Base-by-base conservation (phyloP, 2,888 invertebrate species). In the Prosapia bicincta region DNA sequence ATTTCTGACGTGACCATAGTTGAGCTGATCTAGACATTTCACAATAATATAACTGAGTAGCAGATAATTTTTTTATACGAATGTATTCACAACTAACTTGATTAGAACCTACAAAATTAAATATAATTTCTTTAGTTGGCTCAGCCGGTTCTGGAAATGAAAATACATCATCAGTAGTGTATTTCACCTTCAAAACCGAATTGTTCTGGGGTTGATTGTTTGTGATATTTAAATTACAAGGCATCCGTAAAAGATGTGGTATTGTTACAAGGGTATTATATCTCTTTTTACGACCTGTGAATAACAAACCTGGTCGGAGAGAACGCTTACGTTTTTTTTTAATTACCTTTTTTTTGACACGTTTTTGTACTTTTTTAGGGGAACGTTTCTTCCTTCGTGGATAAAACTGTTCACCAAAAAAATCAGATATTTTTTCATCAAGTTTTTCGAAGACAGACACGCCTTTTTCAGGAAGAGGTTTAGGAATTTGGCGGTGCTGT, bases 351-450 rank as follows among this genome's bases (percentile, higher is more conserved):
- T 9, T 6, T 9, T 30, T 9, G 5, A 6, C 30, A 9, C 5
- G 9, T 15, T 68, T n/a, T 20, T 24, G 5, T 25, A 26, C 15
- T 26, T 30, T 9, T 7, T 24, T 66, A 6, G 24, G 25, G 10
- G 20, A 66, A 2, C 26, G 24, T 9, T 32, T 66, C 26, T 28
- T 70, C 15, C 76, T 68, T 26, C 78, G 32, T 0, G 80, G 80
- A 26, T 77, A 72, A 28, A 79, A 72, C 66, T 79, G 75, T 69
- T 80, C 80, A 24, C 80, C 80, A 54, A 80, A 78, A 38, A 75
- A 78, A 3, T 76, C 73, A 66, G 79, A 79, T 9, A 80, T 72
- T 71, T 76, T 77, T 71, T 79, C 69, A 54, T 80, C 80, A 1
- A 80, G 76, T 77, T 77, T 77, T 38, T 67, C 73, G 15, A 75